Conservation (phyloP, 2,888 invertebrate genomes). For the Bellardia pandia region DNA sequence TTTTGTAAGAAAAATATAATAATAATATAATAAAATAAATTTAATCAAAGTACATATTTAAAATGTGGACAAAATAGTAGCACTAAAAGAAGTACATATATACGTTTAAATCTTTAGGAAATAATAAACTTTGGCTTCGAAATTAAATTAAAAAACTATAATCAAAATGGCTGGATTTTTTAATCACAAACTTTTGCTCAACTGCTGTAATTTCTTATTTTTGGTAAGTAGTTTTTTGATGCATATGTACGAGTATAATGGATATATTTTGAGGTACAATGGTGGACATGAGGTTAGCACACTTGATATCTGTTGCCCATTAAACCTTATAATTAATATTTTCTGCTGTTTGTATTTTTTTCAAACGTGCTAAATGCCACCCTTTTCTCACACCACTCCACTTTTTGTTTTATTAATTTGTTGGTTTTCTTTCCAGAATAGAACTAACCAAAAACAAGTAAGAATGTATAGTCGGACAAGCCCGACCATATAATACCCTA, state of each 20-base stretch:
- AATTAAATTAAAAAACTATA: not conserved
- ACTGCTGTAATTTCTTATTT: slow-evolving; percentile 88
- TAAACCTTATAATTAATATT: too few relatives aligned
- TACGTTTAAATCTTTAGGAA: not conserved
- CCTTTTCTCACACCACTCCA: too few relatives aligned
- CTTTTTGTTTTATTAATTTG: too few relatives aligned
- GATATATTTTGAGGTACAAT: too few relatives aligned
- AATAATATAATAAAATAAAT: slow-evolving; percentile 11
- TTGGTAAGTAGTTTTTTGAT: slow-evolving; percentile 79
- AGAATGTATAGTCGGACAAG: too few relatives aligned
- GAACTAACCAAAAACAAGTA: too few relatives aligned
- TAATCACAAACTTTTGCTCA: slow-evolving; percentile 88
- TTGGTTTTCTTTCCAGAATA: too few relatives aligned
- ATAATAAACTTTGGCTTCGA: slow-evolving; percentile 33
- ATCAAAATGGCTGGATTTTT: slow-evolving; percentile 82
- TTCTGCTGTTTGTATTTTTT: too few relatives aligned
- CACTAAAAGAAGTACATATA: not conserved
- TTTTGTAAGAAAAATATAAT: slow-evolving; percentile 28
- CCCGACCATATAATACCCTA: too few relatives aligned
- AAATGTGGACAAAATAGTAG: slow-evolving; percentile 26
- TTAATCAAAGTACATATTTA: slow-evolving; percentile 8
- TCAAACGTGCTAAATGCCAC: too few relatives aligned
- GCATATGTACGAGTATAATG: not conserved
- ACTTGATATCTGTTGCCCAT: too few relatives aligned
- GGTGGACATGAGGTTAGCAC: too few relatives aligned